Percentiles rank a stretch among this genome's conserved stretches.
These are phyloP conservation scores for Larimichthys crocea DNA, from an alignment of 2,113 vertebrate species.

Conservation along the genomic window DNA sequence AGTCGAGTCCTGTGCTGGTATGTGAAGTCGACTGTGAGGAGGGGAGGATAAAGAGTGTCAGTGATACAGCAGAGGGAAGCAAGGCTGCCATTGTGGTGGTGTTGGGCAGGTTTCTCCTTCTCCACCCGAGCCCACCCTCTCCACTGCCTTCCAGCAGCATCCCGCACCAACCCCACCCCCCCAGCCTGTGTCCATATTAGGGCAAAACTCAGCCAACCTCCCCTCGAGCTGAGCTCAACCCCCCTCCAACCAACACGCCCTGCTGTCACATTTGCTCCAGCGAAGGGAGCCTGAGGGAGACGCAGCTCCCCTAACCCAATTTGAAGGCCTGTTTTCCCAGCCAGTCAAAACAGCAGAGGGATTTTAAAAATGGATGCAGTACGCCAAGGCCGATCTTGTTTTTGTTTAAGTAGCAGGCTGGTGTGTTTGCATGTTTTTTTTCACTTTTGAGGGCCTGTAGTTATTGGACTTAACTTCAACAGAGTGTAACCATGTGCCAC, in stretches of 20 bases:
- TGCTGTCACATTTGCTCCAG: constrained; percentile 77
- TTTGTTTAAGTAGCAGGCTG: constrained; percentile 18
- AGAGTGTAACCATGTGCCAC: constrained; percentile 27
- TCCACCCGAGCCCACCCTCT: constrained; percentile 54
- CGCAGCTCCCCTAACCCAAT: constrained; percentile 71
- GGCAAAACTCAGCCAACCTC: constrained; percentile 77
- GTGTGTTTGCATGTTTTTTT: constrained; percentile 7
- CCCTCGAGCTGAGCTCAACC: constrained; percentile 62
- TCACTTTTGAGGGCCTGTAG: neutral
- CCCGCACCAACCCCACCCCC: constrained; percentile 21
- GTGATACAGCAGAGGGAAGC: constrained; percentile 49
- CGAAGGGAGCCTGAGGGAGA: constrained; percentile 66
- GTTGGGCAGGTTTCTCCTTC: constrained; percentile 60
- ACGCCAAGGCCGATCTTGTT: constrained; percentile 8
- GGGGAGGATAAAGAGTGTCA: constrained; percentile 37
- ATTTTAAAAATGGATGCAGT: constrained; percentile 65
- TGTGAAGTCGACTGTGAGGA: constrained; percentile 41
- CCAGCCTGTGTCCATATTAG: constrained; percentile 75
- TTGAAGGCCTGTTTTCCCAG: constrained; percentile 63
- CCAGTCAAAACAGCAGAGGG: constrained; percentile 60
- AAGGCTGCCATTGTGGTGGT: constrained; percentile 73
- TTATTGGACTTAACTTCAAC: constrained; percentile 44
- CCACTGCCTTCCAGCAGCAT: constrained; percentile 26
- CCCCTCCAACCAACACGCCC: constrained; percentile 54
- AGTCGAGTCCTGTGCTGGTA: constrained; percentile 30